Evolutionary conservation across 2,888 invertebrate species (phyloP).

Genomic region (Nomada goodeniana): DNA sequence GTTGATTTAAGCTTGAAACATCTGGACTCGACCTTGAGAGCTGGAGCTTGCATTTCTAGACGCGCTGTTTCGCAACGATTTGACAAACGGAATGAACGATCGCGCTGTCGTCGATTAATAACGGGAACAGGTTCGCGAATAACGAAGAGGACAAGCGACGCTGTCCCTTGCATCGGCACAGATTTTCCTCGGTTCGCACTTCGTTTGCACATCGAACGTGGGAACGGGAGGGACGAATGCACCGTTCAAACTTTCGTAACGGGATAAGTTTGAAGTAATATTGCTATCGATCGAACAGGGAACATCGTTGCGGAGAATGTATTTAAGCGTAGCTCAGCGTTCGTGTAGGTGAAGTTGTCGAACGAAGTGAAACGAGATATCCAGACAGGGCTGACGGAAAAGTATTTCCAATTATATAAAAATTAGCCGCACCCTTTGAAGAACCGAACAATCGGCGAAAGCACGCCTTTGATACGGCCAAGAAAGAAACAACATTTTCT

Average conservation of each 20-base stretch:
- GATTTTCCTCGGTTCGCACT: not conserved
- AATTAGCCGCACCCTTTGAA: not conserved
- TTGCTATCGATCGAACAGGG: too few species aligned
- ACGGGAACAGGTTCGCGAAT: not conserved
- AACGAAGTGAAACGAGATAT: too few species aligned
- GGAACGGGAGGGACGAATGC: too few species aligned
- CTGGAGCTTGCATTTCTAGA: not conserved
- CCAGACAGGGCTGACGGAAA: too few species aligned
- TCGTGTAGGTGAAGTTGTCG: not conserved
- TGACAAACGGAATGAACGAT: constrained; percentile 33
- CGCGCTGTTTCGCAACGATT: not conserved
- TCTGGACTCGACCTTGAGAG: constrained; percentile 44
- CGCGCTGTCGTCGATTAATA: constrained; percentile 6
- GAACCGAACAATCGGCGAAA: not conserved
- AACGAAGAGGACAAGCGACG: not conserved
- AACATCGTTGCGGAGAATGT: too few species aligned
- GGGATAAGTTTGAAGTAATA: too few species aligned
- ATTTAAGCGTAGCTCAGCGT: not conserved
- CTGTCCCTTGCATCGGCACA: not conserved
- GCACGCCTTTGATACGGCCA: constrained; percentile 17
- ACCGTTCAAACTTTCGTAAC: too few species aligned
- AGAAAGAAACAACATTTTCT: constrained; percentile 23
- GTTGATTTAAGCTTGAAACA: constrained; percentile 40
- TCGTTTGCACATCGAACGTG: not conserved
- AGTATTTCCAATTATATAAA: constrained; percentile 3